Base-by-base conservation (phyloP, 2,888 invertebrate genomes). In the Cepaea hortensis region DNA sequence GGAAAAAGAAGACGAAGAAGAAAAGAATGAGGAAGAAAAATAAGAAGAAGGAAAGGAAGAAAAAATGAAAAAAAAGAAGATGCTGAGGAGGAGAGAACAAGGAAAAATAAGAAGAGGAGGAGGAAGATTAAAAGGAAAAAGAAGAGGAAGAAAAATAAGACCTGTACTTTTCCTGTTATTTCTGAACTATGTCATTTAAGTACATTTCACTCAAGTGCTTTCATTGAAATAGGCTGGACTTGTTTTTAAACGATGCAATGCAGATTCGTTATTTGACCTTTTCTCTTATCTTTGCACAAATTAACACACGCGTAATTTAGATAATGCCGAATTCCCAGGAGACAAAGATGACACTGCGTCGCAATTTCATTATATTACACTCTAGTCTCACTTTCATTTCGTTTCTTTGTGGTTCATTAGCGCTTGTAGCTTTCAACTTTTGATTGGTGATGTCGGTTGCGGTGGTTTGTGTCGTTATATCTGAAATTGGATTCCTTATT, bases 141-240 rank as follows among this genome's bases (percentile, higher is more conserved):
- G 35, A 68, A 82, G 62, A 62, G 35, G n/a, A 61, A 62, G 81
- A 81, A 61, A 61, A 81, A 68, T n/a, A 70, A 13, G 18, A 18
- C 65, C 18, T 23, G 35, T 0, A 68, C 6, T 65, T 55, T 55
- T 55, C 55, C 11, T 55, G 6, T 55, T 11, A 11, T 55, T 55
- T 9, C 55, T 11, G 11, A 6, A 6, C 55, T 55, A 11, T 55
- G 55, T 55, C 55, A 55, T 55, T 55, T 55, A 6, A 55, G 55
- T 55, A 55, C 55, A 55, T 9, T 55, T 55, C 55, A 9, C 55
- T 55, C 55, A 55, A 9, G 55, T 11, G 55, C 55, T 55, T 55
- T 55, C 6, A 55, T 35, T 11, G 11, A 55, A 55, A 55, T 11
- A 55, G 55, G 55, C 55, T 55, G 55, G 11, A 11, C 11, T 9